Evolutionary conservation across 2,113 vertebrate genomes (phyloP), one percentile per base, ranked within the genome.

Genomic region (Poeciliopsis prolifica): DNA sequence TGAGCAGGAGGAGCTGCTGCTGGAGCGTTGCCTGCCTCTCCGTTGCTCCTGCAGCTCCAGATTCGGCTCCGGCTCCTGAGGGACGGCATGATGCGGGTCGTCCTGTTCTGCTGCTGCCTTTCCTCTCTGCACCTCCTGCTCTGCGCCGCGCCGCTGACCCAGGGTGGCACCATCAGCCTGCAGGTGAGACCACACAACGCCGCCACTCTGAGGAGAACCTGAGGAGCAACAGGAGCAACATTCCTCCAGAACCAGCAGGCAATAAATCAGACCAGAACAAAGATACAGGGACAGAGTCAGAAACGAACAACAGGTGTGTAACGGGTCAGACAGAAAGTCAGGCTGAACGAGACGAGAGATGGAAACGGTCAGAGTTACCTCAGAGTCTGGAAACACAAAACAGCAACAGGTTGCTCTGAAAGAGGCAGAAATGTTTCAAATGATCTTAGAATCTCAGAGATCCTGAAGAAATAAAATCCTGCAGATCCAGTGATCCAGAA

Each of bases 81-180:
- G 67, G 22, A 13, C 42, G 31, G 3, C 28, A 33, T 65, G 61
- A 81, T 87, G 82, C 58, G 14, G 61, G 42, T 70, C 28, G 26
- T 64, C 5, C 9, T 81, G 68, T 64, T 89, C 33, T 87, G 77
- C 48, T 30, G 72, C 75, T 75, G 77, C 72, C 60, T 86, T 42
- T 68, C 86, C 31, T 61, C 51, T 28, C 62, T 90, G 65, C 81
- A 86, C 30, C 37, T 87, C 66, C 79, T 86, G 11, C 65, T 90
- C 30, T 78, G 68, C 13, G 62, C 71, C 42, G 48, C 81, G 10
- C 89, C 89, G 26, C 44, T 76, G 3, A 63, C n/a, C 13, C 83
- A 83, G 6, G 77, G 42, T 37, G 64, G 66, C 17, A 33, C 67
- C 30, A 79, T 37, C 35, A 73, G 42, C 72, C 69, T 61, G 7